Conservation (phyloP, 1,140 invertebrate species). For the Drosophila triauraria region DNA sequence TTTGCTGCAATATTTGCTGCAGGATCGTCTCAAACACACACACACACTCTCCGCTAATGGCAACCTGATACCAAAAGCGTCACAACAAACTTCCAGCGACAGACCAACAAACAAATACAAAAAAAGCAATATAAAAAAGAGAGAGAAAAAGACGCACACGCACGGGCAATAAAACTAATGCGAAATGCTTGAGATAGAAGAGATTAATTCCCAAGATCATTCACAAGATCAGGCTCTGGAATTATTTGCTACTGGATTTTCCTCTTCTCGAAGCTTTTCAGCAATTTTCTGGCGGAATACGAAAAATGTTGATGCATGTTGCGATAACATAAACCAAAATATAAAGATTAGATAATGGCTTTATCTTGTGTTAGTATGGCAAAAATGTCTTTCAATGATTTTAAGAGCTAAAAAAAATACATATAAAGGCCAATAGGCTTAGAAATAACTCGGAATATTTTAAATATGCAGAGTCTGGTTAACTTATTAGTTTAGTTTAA, state of each 20-base stretch:
- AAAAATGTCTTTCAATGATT: background rate
- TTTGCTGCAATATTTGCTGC: conserved; percentile 44
- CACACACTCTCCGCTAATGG: conserved; percentile 53
- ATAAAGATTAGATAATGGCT: conserved; percentile 6
- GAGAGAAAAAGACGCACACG: conserved; percentile 20
- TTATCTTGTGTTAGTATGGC: background rate
- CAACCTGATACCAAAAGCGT: conserved; percentile 82
- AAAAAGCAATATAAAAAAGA: conserved; percentile 32
- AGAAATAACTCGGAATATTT: background rate
- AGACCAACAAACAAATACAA: conserved; percentile 45
- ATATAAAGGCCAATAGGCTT: background rate
- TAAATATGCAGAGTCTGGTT: too few species aligned
- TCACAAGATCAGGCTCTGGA: conserved; percentile 1
- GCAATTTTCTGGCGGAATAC: background rate
- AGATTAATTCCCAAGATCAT: conserved; percentile 35
- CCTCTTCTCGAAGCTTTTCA: background rate
- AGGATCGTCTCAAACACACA: conserved; percentile 58
- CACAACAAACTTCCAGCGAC: conserved; percentile 62
- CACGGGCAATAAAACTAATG: conserved; percentile 35
- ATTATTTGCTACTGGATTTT: conserved; percentile 1
- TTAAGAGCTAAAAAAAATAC: background rate
- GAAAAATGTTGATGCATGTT: conserved; percentile 3
- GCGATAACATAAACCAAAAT: conserved; percentile 6
- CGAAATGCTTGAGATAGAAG: conserved; percentile 27
- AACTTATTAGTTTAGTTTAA: too few species aligned